Percentiles rank a stretch among this genome's conserved stretches.
Conservation (phyloP, 2,113 vertebrate genomes). For the Callipepla squamata region DNA sequence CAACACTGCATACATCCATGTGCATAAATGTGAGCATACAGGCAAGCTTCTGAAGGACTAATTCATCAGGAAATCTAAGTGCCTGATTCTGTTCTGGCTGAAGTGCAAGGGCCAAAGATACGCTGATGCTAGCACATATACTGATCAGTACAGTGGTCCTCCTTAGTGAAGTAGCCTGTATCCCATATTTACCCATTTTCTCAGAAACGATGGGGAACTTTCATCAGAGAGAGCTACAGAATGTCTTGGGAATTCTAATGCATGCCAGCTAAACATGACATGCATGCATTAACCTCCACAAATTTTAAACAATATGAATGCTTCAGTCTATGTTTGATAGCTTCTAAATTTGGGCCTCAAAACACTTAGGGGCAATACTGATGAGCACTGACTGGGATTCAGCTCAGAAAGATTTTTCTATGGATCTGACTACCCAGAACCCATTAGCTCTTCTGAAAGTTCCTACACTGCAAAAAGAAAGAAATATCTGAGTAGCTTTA, state of each 20-base stretch:
- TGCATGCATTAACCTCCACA: not conserved
- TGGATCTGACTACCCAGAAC: not conserved
- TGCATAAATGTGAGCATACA: not conserved
- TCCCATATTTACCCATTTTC: not conserved
- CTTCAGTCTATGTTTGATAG: not conserved
- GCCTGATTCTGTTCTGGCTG: not conserved
- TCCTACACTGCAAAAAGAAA: not conserved
- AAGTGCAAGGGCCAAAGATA: not conserved
- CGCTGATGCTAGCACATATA: not conserved
- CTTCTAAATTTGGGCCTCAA: not conserved
- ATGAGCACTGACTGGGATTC: not conserved
- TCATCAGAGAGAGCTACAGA: not conserved
- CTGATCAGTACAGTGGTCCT: accelerated
- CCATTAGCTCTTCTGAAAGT: not conserved
- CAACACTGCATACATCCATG: not conserved
- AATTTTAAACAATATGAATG: not conserved
- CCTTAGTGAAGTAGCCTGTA: not conserved
- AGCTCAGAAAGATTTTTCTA: not conserved
- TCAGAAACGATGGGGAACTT: not conserved
- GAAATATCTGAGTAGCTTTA: not conserved
- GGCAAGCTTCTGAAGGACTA: not conserved
- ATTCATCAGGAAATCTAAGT: not conserved
- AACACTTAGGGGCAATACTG: not conserved
- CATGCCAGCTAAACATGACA: not conserved
- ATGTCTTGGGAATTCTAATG: not conserved